A percentile compares a stretch with the other conserved stretches of the same genome.
Conservation (phyloP, 2,113 vertebrate genomes). For the Nymphicus hollandicus region DNA sequence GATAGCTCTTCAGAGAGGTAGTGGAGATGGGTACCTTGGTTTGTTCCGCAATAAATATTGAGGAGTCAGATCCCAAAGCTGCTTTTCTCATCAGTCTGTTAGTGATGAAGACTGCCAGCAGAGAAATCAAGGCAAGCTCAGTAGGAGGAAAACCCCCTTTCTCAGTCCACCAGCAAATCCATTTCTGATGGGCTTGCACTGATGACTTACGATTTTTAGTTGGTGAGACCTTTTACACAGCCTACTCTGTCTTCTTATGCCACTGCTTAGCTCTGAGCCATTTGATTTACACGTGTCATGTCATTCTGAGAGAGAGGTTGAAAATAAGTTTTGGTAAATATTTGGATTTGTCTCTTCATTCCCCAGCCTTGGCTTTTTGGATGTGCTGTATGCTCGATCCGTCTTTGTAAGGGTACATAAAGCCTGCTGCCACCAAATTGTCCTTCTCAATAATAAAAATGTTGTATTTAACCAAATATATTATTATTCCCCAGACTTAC, state of each 20-base stretch:
- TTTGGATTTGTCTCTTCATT: background rate
- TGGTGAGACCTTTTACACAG: background rate
- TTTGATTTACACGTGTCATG: rapidly evolving
- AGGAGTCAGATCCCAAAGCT: background rate
- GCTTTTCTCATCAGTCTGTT: background rate
- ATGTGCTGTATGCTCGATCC: background rate
- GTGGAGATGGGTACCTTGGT: background rate
- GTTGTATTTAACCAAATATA: background rate
- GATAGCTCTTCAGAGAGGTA: background rate
- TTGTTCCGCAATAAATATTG: background rate
- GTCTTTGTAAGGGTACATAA: background rate
- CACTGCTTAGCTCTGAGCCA: background rate
- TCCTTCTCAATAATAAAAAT: background rate
- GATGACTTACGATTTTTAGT: background rate
- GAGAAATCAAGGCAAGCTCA: background rate
- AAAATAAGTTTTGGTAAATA: background rate
- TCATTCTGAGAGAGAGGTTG: background rate
- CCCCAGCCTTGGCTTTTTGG: background rate
- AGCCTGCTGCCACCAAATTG: background rate
- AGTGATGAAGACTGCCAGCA: background rate
- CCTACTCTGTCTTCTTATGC: background rate
- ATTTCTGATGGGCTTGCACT: background rate
- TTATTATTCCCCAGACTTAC: background rate
- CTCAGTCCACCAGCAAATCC: background rate
- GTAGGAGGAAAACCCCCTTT: background rate